These are phyloP conservation scores for Drosophila leontia DNA, from an alignment of 1,140 invertebrate genomes.

Conservation along the genomic window DNA sequence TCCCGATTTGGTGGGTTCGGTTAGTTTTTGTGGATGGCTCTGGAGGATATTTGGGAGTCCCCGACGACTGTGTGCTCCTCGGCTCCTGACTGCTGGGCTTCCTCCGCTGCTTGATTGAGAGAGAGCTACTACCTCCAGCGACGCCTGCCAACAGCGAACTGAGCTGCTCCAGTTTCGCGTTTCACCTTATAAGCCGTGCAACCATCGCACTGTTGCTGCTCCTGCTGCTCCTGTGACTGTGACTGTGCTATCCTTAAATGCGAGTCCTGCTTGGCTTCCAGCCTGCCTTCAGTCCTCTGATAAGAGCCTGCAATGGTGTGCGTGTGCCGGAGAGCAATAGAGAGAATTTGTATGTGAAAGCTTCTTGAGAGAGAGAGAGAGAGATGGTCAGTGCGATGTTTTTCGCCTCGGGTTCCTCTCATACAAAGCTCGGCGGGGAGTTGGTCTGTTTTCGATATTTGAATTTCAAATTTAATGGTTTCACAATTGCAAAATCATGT, in stretches of 20 bases:
- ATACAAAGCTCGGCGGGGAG: constrained; percentile 28
- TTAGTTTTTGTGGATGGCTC: not conserved
- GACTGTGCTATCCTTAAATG: constrained; percentile 66
- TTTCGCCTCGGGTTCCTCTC: constrained; percentile 24
- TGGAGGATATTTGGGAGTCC: constrained; percentile 21
- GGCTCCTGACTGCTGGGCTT: constrained; percentile 24
- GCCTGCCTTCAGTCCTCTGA: constrained; percentile 62
- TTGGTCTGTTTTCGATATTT: constrained; percentile 51
- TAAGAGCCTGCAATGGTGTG: constrained; percentile 58
- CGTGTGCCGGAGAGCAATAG: constrained; percentile 20
- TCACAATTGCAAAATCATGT: not conserved
- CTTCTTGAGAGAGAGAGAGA: constrained; percentile 1
- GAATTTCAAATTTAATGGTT: constrained; percentile 23
- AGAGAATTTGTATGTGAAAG: constrained; percentile 11
- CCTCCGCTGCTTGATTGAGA: constrained; percentile 25
- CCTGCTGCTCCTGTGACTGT: constrained; percentile 31
- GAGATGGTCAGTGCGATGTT: constrained; percentile 40
- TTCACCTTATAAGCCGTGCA: constrained; percentile 74
- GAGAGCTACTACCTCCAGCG: constrained; percentile 68
- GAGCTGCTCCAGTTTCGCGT: constrained; percentile 78
- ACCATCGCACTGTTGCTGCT: constrained; percentile 44
- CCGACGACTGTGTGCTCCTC: constrained; percentile 17
- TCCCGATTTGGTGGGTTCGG: constrained; percentile 9
- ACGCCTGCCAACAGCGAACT: constrained; percentile 81
- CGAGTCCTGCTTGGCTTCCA: constrained; percentile 70